phyloP scores from a whole-genome alignment of 2,113 vertebrate genomes.

The Brachypodius melanocephalos region DNA sequence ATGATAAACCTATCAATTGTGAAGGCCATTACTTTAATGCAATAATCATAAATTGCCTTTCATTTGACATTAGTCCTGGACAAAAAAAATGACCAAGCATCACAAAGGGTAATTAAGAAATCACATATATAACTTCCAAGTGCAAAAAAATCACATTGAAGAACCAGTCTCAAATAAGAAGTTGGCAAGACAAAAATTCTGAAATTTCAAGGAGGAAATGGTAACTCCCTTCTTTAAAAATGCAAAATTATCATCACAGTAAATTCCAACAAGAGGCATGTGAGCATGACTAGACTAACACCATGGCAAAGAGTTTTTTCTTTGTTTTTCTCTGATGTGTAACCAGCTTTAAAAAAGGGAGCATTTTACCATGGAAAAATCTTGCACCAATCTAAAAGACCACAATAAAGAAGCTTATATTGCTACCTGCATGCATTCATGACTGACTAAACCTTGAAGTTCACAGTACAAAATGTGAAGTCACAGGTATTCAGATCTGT shows the following conservation, averaged over 20 bases:
- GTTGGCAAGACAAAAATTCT: neutral
- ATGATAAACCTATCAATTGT: neutral
- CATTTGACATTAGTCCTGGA: neutral
- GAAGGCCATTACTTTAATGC: neutral
- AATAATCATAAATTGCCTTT: neutral
- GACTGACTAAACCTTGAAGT: neutral
- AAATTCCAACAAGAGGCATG: neutral
- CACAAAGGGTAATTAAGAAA: constrained; percentile 19
- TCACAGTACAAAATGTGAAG: constrained; percentile 13
- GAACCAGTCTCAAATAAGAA: neutral
- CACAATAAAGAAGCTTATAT: neutral
- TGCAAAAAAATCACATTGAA: neutral
- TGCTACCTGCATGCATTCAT: neutral
- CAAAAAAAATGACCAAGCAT: neutral
- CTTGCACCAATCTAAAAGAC: neutral
- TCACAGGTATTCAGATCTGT: constrained; percentile 34
- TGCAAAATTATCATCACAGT: neutral
- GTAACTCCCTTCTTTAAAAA: neutral
- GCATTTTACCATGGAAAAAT: neutral
- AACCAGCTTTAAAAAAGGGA: neutral
- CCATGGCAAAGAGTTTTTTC: neutral
- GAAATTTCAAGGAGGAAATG: neutral
- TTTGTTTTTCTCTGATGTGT: neutral
- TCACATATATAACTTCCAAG: neutral
- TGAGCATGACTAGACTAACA: neutral